Percentiles rank a stretch among this genome's conserved stretches.
Conservation (phyloP, 2,797 vertebrate species). For the Enteromius viviparus region DNA sequence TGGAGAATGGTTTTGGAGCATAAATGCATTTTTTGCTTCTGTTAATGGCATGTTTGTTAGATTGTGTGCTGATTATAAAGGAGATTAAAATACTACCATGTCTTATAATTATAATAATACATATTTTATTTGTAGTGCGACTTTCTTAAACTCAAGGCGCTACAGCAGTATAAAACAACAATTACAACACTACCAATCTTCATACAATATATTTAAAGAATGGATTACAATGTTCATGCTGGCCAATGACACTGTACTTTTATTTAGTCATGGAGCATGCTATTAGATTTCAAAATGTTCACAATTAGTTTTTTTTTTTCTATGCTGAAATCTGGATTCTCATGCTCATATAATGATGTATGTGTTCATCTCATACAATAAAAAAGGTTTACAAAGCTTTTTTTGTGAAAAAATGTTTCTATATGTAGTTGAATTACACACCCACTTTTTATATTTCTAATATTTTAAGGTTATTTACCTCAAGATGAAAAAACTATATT, state of each 20-base stretch:
- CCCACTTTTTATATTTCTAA: background rate
- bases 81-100: background rate
- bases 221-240: background rate
- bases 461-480: background rate
- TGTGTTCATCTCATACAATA: background rate
- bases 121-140: too few species aligned
- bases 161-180: too few species aligned
- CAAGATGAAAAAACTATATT: background rate
- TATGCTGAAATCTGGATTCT: background rate
- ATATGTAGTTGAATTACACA: background rate
- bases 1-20: too few species aligned
- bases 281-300: background rate
- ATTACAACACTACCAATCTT: background rate
- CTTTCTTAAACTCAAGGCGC: too few species aligned
- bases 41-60: background rate
- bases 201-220: background rate
- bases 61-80: background rate
- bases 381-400: background rate
- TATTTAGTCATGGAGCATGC: background rate
- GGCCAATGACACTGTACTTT: background rate
- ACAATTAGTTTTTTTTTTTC: conserved; percentile 13
- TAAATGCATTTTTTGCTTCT: background rate
- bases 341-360: background rate
- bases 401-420: background rate
- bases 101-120: background rate